Percentiles rank a stretch among this genome's conserved stretches.
Evolutionary conservation across 2,888 invertebrate genomes (phyloP).

Genomic region (Ichneumoninae sp.): DNA sequence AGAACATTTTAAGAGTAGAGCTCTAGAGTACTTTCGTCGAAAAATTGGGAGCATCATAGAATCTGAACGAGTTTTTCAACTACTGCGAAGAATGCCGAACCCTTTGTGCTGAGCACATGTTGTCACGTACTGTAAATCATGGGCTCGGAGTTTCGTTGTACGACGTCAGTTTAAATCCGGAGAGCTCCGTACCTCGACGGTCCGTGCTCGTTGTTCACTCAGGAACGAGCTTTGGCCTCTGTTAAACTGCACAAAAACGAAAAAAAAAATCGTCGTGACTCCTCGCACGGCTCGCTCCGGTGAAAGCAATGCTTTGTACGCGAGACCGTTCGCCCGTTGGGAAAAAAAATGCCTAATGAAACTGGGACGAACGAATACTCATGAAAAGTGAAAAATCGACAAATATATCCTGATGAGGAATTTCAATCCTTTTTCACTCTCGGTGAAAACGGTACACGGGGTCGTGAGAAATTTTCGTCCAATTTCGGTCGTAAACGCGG

Average conservation of each 20-base stretch:
- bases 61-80: background rate
- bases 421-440: background rate
- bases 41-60: background rate
- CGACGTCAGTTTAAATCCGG: conserved; percentile 22
- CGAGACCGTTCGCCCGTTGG: conserved; percentile 37
- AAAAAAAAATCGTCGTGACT: conserved; percentile 36
- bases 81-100: conserved; percentile 1
- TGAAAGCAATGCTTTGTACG: conserved; percentile 40
- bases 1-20: background rate
- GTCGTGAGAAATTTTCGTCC: conserved; percentile 4
- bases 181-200: background rate
- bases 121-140: conserved; percentile 29
- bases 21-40: background rate
- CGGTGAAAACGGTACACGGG: background rate
- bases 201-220: conserved; percentile 27
- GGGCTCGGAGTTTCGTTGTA: conserved; percentile 5
- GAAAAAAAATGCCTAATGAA: conserved; percentile 5
- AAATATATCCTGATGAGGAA: background rate
- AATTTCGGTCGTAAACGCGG: background rate
- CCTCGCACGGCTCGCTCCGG: conserved; percentile 14
- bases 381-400: conserved; percentile 25
- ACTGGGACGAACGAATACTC: background rate
- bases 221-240: conserved; percentile 6
- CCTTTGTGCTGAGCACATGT: conserved; percentile 32
- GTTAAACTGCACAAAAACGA: conserved; percentile 47